Evolutionary conservation across 2,113 vertebrate species (phyloP), one percentile per base, ranked within the genome.

Genomic region (Pogona vitticeps): DNA sequence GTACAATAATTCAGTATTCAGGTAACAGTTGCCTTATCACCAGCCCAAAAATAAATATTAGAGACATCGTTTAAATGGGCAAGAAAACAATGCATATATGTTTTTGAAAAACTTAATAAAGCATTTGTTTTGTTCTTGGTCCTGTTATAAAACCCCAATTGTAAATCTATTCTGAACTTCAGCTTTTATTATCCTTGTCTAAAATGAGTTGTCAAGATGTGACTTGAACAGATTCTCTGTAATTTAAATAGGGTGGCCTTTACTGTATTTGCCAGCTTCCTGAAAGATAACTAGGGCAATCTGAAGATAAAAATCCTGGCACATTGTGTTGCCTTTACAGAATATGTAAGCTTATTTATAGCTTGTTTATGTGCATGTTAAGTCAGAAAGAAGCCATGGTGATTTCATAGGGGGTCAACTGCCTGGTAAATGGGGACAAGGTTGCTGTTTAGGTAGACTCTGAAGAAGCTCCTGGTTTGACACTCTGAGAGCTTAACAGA

Each of bases 291-390:
- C 78, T 31, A n/a, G 71, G 38, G 67, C 65, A 75, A 73, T 92
- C 36, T 88, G 76, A 86, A 58, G 3, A 72, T 72, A 89, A 76
- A 52, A 76, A 87, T 80, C 84, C 85, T 67, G 38, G 23, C 70
- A 89, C 89, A 76, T 87, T 89, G 89, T 38, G 56, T 70, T 12
- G n/a, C 52, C 26, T 52, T 87, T 91, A 77, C 52, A 89, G 90
- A 89, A 82, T 95, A 93, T 90, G 9, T 46, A 87, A 90, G 31
- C 91, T 75, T 91, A 91, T 36, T 21, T 91, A 18, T 23, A 52
- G 3, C 26, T 20, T 36, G 14, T 77, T 77, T 3, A 20, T 38
- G 36, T 67, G 40, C 14, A 18, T 4, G 23, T 76, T 76, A 65
- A 52, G 28, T 15, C 31, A 46, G 72, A 58, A 38, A 76, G 3